Evolutionary conservation across 1,140 invertebrate species (phyloP).

Genomic region (Globodera ellingtonae): DNA sequence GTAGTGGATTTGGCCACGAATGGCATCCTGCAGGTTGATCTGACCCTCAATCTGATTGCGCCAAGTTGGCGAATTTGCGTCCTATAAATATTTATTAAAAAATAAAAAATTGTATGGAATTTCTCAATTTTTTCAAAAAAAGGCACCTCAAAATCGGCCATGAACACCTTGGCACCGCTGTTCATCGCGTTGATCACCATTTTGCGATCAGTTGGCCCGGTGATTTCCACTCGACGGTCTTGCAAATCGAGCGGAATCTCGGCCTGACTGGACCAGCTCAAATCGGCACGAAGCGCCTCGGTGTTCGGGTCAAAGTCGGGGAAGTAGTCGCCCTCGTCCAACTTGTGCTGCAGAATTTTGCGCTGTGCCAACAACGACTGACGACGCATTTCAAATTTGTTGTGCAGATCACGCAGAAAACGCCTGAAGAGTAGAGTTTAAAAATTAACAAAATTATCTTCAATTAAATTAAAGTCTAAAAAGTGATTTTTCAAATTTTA

Average conservation of each 20-base stretch:
- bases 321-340: conserved; percentile 58
- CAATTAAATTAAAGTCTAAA: too few relatives aligned
- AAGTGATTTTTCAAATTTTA: too few relatives aligned
- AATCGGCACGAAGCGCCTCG: conserved; percentile 50
- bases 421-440: conserved; percentile 26
- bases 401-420: conserved; percentile 59
- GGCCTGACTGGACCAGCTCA: conserved; percentile 51
- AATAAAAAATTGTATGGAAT: not conserved
- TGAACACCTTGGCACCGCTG: conserved; percentile 66
- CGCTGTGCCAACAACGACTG: conserved; percentile 53
- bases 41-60: conserved; percentile 73
- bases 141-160: conserved; percentile 66
- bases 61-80: conserved; percentile 77
- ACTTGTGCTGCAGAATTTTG: conserved; percentile 46
- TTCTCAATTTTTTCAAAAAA: not conserved
- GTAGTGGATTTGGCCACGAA: conserved; percentile 69
- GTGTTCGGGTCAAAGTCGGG: conserved; percentile 63
- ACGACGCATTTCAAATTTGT: conserved; percentile 55
- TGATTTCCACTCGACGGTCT: conserved; percentile 66
- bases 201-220: conserved; percentile 66
- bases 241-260: conserved; percentile 55
- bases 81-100: conserved; percentile 53
- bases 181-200: conserved; percentile 67
- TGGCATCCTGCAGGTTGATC: conserved; percentile 72
- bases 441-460: not conserved